Base-by-base conservation (phyloP, 2,888 invertebrate species). In the Polymixis flavicincta region DNA sequence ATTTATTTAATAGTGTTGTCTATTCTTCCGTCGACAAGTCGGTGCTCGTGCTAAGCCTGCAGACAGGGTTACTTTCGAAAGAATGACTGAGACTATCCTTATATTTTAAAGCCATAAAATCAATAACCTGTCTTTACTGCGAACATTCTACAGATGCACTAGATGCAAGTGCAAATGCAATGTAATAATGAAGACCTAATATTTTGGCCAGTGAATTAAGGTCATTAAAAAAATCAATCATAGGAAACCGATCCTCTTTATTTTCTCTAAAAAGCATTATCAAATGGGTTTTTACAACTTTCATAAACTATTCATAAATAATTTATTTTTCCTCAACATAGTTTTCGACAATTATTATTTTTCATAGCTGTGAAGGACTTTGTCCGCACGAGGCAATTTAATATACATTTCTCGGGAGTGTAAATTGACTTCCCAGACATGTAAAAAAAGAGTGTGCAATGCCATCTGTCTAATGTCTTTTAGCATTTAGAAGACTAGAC, bases 351-450 rank as follows among this genome's bases (percentile, higher is more conserved):
- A 63, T 78, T 61, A 63, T 78, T 61, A 69, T 19, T 57, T 52
- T 17, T 59, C 25, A 71, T 73, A 70, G 61, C 4, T 50, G 4
- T 22, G 11, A 60, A 65, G 67, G 32, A 50, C 68, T 55, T 71
- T 54, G 65, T 37, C 37, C 22, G 4, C 13, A 59, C 25, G 22
- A 37, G 48, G 1, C 72, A 63, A 83, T 76, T 76, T 67, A 84
- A 68, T 55, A 65, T 1, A 14, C 48, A 68, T 69, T 83, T 76
- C 63, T 71, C 19, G 74, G 63, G 60, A 84, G 52, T 59, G 60
- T 42, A 71, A 84, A 85, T 84, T 83, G 74, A 22, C 37, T 71
- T 37, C 64, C 37, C 76, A 85, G 79, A 74, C 83, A 68, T 42
- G 3, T 42, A 71, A 75, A 72, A 78, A 59, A 76, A 76, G 72